Conservation (phyloP, 1,140 invertebrate genomes). For the Lamellibrachia luymesi region DNA sequence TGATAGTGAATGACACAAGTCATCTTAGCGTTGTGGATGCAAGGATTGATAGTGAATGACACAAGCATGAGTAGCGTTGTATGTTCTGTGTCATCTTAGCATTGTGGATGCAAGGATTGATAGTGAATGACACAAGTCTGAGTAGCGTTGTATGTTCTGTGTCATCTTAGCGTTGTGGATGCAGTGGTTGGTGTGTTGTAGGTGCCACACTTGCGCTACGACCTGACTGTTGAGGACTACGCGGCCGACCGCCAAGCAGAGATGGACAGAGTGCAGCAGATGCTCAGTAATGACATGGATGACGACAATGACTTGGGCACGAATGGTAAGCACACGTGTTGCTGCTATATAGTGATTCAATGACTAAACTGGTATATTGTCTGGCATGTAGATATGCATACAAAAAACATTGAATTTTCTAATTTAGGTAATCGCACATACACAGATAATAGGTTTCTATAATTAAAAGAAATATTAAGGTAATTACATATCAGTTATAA, state of each 20-base stretch:
- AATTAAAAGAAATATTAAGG: no score
- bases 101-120: no score
- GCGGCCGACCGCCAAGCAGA: not conserved
- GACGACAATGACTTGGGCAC: not conserved
- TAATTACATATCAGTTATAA: no score
- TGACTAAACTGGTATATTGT: not conserved
- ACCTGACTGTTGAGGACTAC: not conserved
- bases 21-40: no score
- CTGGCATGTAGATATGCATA: not conserved
- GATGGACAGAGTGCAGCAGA: not conserved
- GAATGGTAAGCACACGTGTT: not conserved
- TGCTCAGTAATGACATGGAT: not conserved
- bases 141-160: no score
- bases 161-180: no score
- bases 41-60: no score
- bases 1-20: no score
- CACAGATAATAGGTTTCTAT: not conserved
- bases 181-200: not conserved
- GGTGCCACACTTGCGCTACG: not conserved
- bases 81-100: no score
- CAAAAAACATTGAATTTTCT: not conserved
- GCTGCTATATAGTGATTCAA: not conserved
- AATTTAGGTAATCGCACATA: not conserved
- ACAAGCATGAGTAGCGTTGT: no score
- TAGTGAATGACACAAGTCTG: no score